A percentile compares a stretch with the other conserved stretches of the same genome.
Conservation (phyloP, 2,113 vertebrate genomes). For the Rhinogobius similis region DNA sequence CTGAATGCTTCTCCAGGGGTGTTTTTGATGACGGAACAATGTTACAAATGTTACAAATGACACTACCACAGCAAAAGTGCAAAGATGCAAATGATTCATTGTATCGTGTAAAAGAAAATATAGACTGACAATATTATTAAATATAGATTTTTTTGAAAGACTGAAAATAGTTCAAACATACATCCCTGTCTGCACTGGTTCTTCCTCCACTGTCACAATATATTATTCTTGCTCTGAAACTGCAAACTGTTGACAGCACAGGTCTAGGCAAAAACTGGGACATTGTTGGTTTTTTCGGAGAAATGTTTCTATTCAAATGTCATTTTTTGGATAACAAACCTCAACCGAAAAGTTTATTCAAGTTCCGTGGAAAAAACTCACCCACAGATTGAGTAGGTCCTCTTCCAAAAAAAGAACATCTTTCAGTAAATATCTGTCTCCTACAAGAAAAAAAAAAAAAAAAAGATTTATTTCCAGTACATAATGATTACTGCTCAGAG, state of each 20-base stretch:
- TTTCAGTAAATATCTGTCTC: slow-evolving; percentile 29
- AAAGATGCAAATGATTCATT: neutral
- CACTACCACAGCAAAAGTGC: too few species aligned
- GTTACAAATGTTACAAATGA: too few species aligned
- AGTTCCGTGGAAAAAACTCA: neutral
- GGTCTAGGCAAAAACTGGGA: slow-evolving; percentile 6
- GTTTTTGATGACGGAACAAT: too few species aligned
- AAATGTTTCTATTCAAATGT: slow-evolving; percentile 5
- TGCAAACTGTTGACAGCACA: slow-evolving; percentile 7
- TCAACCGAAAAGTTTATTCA: neutral
- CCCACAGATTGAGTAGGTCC: neutral
- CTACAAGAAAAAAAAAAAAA: too few species aligned
- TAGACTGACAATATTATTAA: neutral
- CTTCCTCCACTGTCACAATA: slow-evolving; percentile 29
- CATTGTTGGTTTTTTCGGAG: slow-evolving; percentile 7
- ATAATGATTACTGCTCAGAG: slow-evolving; percentile 61
- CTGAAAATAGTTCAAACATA: slow-evolving; percentile 11
- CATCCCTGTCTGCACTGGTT: slow-evolving; percentile 24
- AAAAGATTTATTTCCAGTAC: slow-evolving; percentile 59
- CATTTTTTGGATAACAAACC: neutral
- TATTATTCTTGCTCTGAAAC: slow-evolving; percentile 13
- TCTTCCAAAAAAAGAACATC: slow-evolving; percentile 31
- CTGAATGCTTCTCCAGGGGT: too few species aligned
- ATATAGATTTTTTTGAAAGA: neutral
- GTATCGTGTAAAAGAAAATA: neutral